Evolutionary conservation across 1,140 invertebrate species (phyloP).

Genomic region (Charaxes varanes): DNA sequence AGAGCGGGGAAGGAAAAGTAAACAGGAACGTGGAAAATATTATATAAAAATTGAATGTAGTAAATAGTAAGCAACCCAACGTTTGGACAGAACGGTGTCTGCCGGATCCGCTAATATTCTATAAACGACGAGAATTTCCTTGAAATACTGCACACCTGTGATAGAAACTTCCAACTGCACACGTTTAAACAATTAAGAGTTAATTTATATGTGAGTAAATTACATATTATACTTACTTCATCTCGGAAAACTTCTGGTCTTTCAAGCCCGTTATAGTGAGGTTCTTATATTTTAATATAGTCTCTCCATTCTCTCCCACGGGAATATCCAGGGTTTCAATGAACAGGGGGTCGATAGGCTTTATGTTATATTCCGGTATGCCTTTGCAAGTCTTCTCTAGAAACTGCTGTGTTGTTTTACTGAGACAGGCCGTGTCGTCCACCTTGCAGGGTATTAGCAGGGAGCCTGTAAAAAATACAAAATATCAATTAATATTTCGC

Average conservation of each 20-base stretch:
- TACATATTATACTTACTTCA: constrained; percentile 52
- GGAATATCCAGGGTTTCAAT: constrained; percentile 28
- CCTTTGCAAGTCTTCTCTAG: constrained; percentile 43
- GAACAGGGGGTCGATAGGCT: constrained; percentile 41
- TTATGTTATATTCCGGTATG: constrained; percentile 41
- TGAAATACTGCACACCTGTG: too few species aligned
- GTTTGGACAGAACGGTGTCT: too few species aligned
- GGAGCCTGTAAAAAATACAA: constrained; percentile 34
- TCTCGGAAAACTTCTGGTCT: constrained; percentile 41
- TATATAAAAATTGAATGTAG: too few species aligned
- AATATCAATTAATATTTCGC: too few species aligned
- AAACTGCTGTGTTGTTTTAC: constrained; percentile 41
- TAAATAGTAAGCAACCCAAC: too few species aligned
- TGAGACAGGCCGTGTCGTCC: constrained; percentile 42
- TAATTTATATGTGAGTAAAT: too few species aligned
- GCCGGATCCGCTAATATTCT: too few species aligned
- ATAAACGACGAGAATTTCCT: too few species aligned
- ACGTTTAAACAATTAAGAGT: too few species aligned
- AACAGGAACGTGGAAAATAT: too few species aligned
- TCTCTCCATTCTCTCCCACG: constrained; percentile 17
- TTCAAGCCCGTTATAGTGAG: constrained; percentile 43
- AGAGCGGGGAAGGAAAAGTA: too few species aligned
- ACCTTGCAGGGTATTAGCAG: constrained; percentile 38
- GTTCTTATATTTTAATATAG: constrained; percentile 35
- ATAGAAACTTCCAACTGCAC: too few species aligned